These are phyloP conservation scores for Kuschelorhynchus macadamiae DNA, from an alignment of 2,888 invertebrate genomes.

Conservation along the genomic window DNA sequence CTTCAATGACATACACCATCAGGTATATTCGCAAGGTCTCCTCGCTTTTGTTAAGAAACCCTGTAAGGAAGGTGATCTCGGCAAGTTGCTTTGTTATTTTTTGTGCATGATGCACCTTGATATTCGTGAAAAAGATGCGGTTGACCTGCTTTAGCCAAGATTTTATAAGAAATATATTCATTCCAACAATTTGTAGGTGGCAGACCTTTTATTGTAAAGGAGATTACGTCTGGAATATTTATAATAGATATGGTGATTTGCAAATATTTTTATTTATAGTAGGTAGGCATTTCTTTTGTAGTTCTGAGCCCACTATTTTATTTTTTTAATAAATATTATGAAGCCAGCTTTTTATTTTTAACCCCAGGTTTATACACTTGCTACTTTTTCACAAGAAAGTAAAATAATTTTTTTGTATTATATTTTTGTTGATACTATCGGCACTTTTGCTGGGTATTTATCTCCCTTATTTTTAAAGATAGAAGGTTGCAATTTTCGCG, in stretches of 20 bases:
- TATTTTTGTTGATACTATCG: no score
- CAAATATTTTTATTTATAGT: background rate
- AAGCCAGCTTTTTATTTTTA: no score
- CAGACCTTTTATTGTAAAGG: constrained; percentile 3
- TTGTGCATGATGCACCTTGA: constrained; percentile 42
- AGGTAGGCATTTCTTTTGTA: no score
- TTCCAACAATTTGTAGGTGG: constrained; percentile 12
- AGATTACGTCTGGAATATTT: background rate
- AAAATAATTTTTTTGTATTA: no score
- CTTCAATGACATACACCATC: constrained; percentile 7
- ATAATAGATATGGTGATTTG: background rate
- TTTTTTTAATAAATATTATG: no score
- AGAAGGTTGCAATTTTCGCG: no score
- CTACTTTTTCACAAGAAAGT: no score
- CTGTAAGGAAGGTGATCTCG: constrained; percentile 28
- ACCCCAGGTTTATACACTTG: no score
- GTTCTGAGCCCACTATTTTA: no score
- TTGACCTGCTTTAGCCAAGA: background rate
- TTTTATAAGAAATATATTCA: background rate
- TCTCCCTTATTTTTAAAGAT: no score
- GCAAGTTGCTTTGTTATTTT: constrained; percentile 31
- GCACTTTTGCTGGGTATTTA: no score
- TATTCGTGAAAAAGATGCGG: background rate
- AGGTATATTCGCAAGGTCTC: constrained; percentile 23
- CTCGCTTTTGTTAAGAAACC: constrained; percentile 20